Evolutionary conservation across 37 sponge, comb jelly and placozoan species (phyloP).

Genomic region (Halisarca cf. caerulea): DNA sequence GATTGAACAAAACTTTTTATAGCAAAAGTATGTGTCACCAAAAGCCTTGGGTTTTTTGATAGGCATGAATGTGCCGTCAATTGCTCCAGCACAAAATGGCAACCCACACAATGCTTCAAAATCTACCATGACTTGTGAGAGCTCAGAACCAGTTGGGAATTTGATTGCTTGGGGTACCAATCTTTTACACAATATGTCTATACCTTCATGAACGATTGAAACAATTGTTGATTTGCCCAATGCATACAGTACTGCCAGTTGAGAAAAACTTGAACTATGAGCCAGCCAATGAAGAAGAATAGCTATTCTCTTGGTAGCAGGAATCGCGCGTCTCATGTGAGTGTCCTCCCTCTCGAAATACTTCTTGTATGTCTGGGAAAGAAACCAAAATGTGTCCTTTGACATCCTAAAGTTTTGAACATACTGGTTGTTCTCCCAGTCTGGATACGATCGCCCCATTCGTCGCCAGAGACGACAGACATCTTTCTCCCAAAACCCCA

Average conservation of each 20-base stretch:
- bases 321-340: neutral
- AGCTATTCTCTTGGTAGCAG: slow-evolving; percentile 12
- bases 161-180: slow-evolving; percentile 1
- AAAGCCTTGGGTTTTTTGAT: slow-evolving; percentile 16
- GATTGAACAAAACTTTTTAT: slow-evolving; percentile 21
- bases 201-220: neutral
- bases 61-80: slow-evolving; percentile 23
- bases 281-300: slow-evolving; percentile 29
- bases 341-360: slow-evolving; percentile 7
- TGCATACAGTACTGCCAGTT: slow-evolving; percentile 3
- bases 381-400: slow-evolving; percentile 17
- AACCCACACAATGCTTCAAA: slow-evolving; percentile 8
- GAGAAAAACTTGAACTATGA: neutral
- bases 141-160: slow-evolving; percentile 10
- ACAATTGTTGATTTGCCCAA: slow-evolving; percentile 15
- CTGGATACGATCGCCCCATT: slow-evolving; percentile 24
- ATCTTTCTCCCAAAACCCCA: slow-evolving; percentile 27
- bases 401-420: slow-evolving; percentile 26
- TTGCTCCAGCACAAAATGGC: slow-evolving; percentile 26
- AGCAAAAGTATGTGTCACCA: slow-evolving; percentile 24
- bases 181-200: neutral
- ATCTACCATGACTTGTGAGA: neutral
- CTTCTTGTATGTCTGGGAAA: slow-evolving; percentile 3
- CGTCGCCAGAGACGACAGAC: slow-evolving; percentile 9
- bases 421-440: slow-evolving; percentile 32